Percentiles rank a stretch among this genome's conserved stretches.
Conservation (phyloP, 2,113 vertebrate species). For the Campylorhamphus procurvoides region DNA sequence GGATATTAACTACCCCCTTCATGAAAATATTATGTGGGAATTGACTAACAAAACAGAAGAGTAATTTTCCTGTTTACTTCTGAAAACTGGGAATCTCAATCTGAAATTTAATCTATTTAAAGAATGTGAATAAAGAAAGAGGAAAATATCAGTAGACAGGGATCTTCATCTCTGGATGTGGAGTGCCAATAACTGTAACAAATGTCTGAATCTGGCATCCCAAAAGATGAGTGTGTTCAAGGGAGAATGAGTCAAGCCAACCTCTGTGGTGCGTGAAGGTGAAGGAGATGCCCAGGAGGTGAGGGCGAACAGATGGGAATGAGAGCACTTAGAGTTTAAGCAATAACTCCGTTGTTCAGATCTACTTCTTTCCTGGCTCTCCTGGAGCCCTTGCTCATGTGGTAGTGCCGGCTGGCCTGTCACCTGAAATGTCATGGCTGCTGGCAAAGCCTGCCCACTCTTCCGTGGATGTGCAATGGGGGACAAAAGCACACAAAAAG, state of each 20-base stretch:
- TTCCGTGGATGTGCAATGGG: not conserved
- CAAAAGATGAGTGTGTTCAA: not conserved
- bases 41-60: constrained; percentile 33
- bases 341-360: not conserved
- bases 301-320: constrained; percentile 20
- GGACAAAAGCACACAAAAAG: not conserved
- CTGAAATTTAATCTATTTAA: not conserved
- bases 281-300: constrained; percentile 52
- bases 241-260: not conserved
- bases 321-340: not conserved
- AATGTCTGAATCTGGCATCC: constrained; percentile 36
- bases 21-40: not conserved
- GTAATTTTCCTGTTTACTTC: constrained; percentile 41
- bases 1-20: not conserved
- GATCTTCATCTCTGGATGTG: not conserved
- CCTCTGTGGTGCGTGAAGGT: constrained; percentile 48
- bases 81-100: constrained; percentile 3
- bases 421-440: constrained; percentile 4
- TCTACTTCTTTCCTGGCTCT: not conserved
- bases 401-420: not conserved
- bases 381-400: not conserved
- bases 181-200: not conserved
- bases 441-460: not conserved
- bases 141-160: not conserved
- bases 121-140: not conserved